Evolutionary conservation across 1,140 invertebrate species (phyloP).

Genomic region (Macrocentrus cingulum): DNA sequence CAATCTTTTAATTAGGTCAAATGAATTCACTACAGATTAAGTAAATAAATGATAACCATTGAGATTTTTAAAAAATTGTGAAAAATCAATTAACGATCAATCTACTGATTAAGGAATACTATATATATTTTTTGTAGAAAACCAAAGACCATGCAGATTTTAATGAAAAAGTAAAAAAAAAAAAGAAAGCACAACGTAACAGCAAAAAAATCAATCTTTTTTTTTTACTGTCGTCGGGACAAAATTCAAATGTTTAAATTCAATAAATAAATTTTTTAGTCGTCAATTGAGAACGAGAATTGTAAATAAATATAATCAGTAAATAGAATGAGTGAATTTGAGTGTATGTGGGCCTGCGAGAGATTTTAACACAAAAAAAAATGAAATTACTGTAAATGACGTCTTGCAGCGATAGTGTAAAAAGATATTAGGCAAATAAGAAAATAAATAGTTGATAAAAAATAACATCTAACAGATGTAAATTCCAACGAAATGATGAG

Average conservation of each 20-base stretch:
- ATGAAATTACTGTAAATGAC: not conserved
- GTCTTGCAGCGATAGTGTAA: constrained; percentile 5
- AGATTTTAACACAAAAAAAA: too few relatives aligned
- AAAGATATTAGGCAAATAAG: not conserved
- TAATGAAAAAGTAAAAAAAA: constrained; percentile 11
- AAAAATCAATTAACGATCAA: constrained; percentile 44
- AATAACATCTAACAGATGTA: too few relatives aligned
- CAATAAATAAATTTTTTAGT: constrained; percentile 24
- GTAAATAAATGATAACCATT: constrained; percentile 34
- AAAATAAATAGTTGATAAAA: not conserved
- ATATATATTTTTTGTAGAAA: constrained; percentile 51
- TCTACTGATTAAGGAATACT: constrained; percentile 24
- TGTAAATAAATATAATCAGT: constrained; percentile 11
- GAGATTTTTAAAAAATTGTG: constrained; percentile 41
- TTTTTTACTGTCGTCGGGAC: constrained; percentile 8
- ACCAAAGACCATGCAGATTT: constrained; percentile 43
- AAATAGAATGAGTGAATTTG: too few relatives aligned
- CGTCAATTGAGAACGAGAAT: constrained; percentile 16
- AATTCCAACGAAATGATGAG: too few relatives aligned
- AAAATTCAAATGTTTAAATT: constrained; percentile 19
- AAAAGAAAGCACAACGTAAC: too few relatives aligned
- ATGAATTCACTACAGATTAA: too few relatives aligned
- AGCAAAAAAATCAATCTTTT: constrained; percentile 12
- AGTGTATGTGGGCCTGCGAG: too few relatives aligned
- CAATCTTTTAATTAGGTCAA: too few relatives aligned